Base-by-base conservation (phyloP, 2,888 invertebrate species). In the Metacarcinus magister region DNA sequence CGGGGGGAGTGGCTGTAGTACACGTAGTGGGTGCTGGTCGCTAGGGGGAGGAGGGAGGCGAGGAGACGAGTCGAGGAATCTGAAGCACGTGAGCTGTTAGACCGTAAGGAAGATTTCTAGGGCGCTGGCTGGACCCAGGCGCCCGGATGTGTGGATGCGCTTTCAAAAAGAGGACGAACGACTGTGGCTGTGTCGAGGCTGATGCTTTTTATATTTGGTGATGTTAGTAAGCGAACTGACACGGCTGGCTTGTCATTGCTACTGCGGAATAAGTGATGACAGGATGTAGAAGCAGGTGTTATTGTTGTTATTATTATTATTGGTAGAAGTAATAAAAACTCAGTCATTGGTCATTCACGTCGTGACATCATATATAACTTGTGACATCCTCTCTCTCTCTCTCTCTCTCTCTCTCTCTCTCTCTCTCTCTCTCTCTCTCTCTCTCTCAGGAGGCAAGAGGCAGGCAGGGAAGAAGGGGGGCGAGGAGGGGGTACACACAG, bases 71-170 rank as follows among this genome's bases (percentile, higher is more conserved):
- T 82, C 32, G 82, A 82, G 82, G 82, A 82, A 82, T 82, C 82
- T 32, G 32, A 82, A 32, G 82, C 82, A 82, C 82, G 82, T 82
- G 82, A 82, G 82, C 28, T 82, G 82, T 82, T 82, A 82, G 82
- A 82, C 82, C 82, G 82, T 82, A 82, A 82, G 82, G 23, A 82
- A 82, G 82, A 32, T 82, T 82, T 82, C 82, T 82, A 82, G 82
- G 82, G 82, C 82, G 82, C 82, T 32, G 82, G 28, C 82, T 10
- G 32, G 32, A 23, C 32, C 32, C 32, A 10, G 32, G 13, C 32
- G 82, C 32, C 82, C 82, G 82, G 82, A 82, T 32, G 82, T 82
- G 67, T 67, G 67, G 67, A 67, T 67, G 67, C 67, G n/a, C n/a
- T 67, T 67, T 67, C 67, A 67, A 67, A n/a, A 67, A n/a, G 67